Evolutionary conservation across 2,888 invertebrate genomes (phyloP).

Genomic region (Orthosia gracilis): DNA sequence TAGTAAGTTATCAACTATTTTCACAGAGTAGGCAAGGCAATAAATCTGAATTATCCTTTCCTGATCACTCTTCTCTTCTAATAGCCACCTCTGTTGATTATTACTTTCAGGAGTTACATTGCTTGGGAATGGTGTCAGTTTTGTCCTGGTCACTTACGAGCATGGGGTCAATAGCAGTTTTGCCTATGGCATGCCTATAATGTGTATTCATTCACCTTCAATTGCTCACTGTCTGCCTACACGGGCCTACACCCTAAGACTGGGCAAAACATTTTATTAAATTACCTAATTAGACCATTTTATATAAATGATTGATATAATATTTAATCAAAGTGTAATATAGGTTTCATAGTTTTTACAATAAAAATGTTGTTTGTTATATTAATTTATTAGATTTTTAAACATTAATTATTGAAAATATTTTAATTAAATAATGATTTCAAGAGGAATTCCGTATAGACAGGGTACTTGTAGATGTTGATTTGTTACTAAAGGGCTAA

Average conservation of each 20-base stretch:
- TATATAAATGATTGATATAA: background rate
- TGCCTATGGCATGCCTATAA: background rate
- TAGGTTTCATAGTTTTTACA: conserved; percentile 52
- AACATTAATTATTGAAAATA: conserved; percentile 47
- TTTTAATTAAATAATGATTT: conserved; percentile 69
- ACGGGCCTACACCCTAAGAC: background rate
- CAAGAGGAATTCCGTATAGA: conserved; percentile 78
- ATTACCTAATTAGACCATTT: background rate
- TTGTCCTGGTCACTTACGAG: background rate
- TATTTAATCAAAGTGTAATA: conserved; percentile 51
- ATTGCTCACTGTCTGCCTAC: too few species aligned
- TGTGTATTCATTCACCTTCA: background rate
- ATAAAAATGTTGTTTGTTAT: conserved; percentile 67
- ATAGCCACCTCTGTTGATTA: background rate
- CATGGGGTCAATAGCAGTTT: background rate
- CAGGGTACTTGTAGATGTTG: conserved; percentile 81
- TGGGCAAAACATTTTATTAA: background rate
- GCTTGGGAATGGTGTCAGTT: background rate
- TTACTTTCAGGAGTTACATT: background rate
- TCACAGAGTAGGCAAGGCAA: background rate
- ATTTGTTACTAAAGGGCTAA: conserved; percentile 54
- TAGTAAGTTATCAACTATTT: conserved; percentile 7
- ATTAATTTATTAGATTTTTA: conserved; percentile 72
- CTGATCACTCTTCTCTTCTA: background rate
- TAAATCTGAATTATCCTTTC: background rate